A percentile compares a stretch with the other conserved stretches of the same genome.
phyloP scores from a whole-genome alignment of 2,797 vertebrate genomes.

The Sus cebifrons region DNA sequence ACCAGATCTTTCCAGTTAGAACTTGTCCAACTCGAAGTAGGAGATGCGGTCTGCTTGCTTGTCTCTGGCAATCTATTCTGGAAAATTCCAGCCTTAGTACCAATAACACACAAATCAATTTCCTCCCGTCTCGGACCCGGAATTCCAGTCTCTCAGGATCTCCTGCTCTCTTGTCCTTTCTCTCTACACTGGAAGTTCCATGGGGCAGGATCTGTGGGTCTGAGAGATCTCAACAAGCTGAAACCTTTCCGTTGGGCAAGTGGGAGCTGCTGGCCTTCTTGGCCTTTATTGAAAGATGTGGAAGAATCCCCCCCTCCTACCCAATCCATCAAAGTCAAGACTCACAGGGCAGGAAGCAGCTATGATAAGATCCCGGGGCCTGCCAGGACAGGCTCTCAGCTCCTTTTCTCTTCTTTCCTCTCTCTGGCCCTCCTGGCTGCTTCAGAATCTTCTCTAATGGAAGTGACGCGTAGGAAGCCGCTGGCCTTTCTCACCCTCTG shows the following conservation, averaged over 20 bases:
- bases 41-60: background rate
- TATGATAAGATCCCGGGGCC: background rate
- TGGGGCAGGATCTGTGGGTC: background rate
- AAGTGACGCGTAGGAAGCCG: background rate
- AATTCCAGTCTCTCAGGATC: background rate
- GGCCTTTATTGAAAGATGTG: background rate
- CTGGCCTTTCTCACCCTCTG: background rate
- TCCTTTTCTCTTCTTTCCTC: background rate
- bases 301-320: too few relatives aligned
- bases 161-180: background rate
- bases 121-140: background rate
- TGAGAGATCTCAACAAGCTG: background rate
- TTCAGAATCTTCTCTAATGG: background rate
- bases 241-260: background rate
- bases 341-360: background rate
- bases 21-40: background rate
- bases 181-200: background rate
- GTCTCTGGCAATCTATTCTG: background rate
- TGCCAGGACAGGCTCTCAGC: background rate
- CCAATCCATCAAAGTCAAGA: background rate
- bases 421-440: background rate
- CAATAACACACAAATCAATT: background rate
- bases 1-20: background rate
- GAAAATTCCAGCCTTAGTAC: slow-evolving; percentile 1
- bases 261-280: background rate